Evolutionary conservation across 1,140 invertebrate species (phyloP).

Genomic region (Caerostris darwini): DNA sequence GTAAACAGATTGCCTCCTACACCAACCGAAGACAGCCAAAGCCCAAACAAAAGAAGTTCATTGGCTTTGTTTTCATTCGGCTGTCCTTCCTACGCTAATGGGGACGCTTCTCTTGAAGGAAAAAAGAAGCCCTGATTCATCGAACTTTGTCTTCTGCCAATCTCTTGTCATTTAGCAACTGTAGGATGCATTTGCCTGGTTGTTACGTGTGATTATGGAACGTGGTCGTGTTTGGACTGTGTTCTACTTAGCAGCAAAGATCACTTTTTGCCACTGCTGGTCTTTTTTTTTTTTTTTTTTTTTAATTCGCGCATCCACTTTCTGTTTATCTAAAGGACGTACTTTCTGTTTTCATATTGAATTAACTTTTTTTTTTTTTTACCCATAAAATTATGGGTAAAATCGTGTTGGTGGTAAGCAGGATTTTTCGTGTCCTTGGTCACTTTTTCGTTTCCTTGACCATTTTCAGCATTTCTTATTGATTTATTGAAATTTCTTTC

Average conservation of each 20-base stretch:
- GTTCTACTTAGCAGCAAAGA: conserved; percentile 26
- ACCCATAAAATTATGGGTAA: no score
- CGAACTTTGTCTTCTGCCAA: conserved; percentile 43
- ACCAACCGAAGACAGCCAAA: background rate
- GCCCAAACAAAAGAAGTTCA: conserved; percentile 36
- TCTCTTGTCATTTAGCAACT: conserved; percentile 49
- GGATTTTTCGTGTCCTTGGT: no score
- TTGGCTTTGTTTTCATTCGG: conserved; percentile 24
- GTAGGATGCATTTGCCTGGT: background rate
- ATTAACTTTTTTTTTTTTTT: no score
- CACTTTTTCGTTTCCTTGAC: no score
- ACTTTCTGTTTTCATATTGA: background rate
- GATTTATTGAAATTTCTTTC: no score
- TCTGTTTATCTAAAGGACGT: background rate
- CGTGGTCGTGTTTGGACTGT: background rate
- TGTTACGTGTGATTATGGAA: background rate
- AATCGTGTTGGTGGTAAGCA: no score
- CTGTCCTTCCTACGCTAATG: conserved; percentile 35
- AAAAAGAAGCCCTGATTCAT: conserved; percentile 2
- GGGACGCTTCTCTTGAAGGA: background rate
- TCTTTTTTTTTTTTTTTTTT: no score
- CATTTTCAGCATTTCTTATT: no score
- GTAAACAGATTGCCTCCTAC: conserved; percentile 26
- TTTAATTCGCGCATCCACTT: background rate
- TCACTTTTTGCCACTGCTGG: background rate